Evolutionary conservation across 92 coral and sea anemone genomes (phyloP), one percentile per base, ranked within the genome.

Genomic region (Muricea muricata): DNA sequence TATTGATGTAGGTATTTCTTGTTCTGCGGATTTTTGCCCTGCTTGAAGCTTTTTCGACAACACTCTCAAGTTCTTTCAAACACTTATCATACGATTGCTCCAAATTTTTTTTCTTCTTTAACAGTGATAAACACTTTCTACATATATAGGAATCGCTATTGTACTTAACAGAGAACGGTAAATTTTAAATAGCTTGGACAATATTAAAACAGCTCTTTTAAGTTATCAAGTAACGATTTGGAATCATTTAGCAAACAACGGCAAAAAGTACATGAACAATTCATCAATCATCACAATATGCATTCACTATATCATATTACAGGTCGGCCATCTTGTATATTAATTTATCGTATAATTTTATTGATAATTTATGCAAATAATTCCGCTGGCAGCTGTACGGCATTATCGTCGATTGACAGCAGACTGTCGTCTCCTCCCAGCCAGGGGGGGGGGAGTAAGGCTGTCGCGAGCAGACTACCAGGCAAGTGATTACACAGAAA

Each of bases 291-390:
- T 25, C 32, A 24, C 15, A 6, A 6, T 3, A 14, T 50, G 3
- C 58, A 50, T 11, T 50, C 58, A 50, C 13, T 50, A 3, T 2
- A 3, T 20, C 58, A 11, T 20, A 20, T 63, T n/a, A n/a, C n/a
- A n/a, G n/a, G 28, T 25, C 71, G 32, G 71, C 71, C 71, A 63
- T 63, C 71, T 63, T 63, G 71, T 13, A 63, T 63, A 63, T 63
- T 63, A n/a, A 5, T 6, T 5, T 13, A 63, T 25, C 25, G 25
- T 12, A 31, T 6, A 63, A 12, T 63, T 63, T 3, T 7, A n/a
- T n/a, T n/a, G n/a, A 14, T 50, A 50, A 50, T 50, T 50, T 50
- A 50, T 50, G 58, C 58, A 14, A 50, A 50, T 50, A 2, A 37
- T 37, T 50, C 58, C 15, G 13, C 17, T 20, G 58, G 71, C 15